phyloP scores from a whole-genome alignment of 2,888 invertebrate species.

The Dryocosmus kuriphilus region DNA sequence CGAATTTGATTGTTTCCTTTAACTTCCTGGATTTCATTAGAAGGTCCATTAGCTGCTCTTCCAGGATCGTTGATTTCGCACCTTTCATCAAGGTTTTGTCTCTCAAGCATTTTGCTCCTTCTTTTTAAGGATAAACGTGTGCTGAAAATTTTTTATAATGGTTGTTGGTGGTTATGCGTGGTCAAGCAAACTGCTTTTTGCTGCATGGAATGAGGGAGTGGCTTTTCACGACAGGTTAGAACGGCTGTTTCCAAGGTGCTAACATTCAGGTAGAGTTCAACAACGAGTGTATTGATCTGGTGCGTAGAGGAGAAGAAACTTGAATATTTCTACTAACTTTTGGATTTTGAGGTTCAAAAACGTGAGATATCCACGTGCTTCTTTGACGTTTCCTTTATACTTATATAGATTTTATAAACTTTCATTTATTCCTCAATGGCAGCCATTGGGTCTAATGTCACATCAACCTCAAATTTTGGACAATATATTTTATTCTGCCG shows the following conservation, averaged over 20 bases:
- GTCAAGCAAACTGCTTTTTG: neutral
- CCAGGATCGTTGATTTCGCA: constrained; percentile 56
- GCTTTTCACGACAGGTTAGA: neutral
- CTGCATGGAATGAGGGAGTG: neutral
- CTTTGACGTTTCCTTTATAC: neutral
- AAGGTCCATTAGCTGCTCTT: constrained; percentile 49
- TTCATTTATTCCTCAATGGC: neutral
- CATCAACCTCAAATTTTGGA: no score
- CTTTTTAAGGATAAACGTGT: neutral
- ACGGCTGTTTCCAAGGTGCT: constrained; percentile 36
- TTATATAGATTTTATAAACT: neutral
- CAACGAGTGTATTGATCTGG: constrained; percentile 28
- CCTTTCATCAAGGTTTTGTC: constrained; percentile 56
- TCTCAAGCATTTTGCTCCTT: constrained; percentile 56
- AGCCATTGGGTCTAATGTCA: no score
- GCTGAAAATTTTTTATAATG: neutral
- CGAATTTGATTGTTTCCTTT: constrained; percentile 30
- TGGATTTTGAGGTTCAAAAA: constrained; percentile 3
- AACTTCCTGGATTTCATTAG: constrained; percentile 38
- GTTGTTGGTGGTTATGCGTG: neutral
- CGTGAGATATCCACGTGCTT: neutral
- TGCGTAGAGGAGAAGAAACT: neutral
- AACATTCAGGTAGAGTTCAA: constrained; percentile 17
- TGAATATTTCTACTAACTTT: neutral
- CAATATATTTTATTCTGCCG: no score